These are phyloP conservation scores for Phytoseiulus persimilis DNA, from an alignment of 2,888 invertebrate genomes.

Conservation along the genomic window DNA sequence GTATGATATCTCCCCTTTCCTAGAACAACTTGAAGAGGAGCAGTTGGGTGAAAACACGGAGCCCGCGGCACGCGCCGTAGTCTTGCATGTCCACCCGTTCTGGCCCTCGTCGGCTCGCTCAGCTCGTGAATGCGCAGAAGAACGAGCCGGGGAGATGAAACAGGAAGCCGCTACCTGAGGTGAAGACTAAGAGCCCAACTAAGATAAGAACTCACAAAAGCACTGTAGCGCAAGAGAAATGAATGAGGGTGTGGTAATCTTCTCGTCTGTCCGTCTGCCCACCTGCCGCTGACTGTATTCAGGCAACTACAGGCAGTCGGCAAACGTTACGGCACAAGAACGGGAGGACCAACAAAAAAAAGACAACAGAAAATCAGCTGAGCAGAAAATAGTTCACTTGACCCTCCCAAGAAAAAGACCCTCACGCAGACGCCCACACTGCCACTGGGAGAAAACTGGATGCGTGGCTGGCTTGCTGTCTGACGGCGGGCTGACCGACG, in stretches of 20 bases:
- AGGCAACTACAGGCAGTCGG: background rate
- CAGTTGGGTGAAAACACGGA: too few relatives aligned
- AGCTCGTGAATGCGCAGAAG: background rate
- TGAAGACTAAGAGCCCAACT: background rate
- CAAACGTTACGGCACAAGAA: background rate
- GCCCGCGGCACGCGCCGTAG: too few relatives aligned
- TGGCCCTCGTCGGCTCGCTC: background rate
- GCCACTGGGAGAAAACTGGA: background rate
- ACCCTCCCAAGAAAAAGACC: background rate
- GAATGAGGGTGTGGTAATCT: conserved; percentile 5
- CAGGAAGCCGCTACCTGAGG: background rate
- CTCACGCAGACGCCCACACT: background rate
- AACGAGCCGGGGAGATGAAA: background rate
- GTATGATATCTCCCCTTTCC: too few relatives aligned
- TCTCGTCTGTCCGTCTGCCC: background rate
- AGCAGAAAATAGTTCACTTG: background rate
- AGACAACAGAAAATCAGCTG: conserved; percentile 5
- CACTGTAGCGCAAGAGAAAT: background rate
- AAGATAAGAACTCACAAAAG: background rate
- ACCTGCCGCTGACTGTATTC: background rate
- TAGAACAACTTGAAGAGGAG: too few relatives aligned
- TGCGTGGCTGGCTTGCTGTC: background rate
- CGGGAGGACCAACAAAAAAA: background rate
- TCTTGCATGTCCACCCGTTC: background rate
- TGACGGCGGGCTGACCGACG: background rate